phyloP scores from a whole-genome alignment of 2,113 vertebrate species.

The Platysteira castanea region DNA sequence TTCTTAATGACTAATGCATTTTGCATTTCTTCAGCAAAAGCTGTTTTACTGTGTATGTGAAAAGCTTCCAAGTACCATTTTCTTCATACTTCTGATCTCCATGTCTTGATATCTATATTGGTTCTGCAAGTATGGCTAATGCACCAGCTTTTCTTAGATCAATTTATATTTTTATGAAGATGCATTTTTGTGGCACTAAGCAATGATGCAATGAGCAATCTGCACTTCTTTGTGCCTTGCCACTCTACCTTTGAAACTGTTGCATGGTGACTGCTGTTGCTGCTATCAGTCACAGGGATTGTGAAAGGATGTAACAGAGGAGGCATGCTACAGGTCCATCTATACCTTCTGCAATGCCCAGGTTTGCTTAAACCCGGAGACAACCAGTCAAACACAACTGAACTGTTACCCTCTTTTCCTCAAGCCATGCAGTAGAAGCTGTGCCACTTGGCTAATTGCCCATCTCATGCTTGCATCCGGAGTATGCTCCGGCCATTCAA shows the following conservation, averaged over 20 bases:
- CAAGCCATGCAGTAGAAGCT: neutral
- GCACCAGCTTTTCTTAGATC: neutral
- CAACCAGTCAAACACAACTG: neutral
- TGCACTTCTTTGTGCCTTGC: neutral
- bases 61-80: neutral
- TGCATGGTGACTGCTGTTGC: neutral
- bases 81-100: neutral
- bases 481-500: neutral
- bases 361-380: neutral
- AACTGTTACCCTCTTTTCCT: neutral
- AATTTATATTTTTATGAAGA: neutral
- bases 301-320: neutral
- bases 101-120: neutral
- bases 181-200: neutral
- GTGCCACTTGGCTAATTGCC: neutral
- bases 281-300: neutral
- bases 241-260: neutral
- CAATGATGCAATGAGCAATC: neutral
- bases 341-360: neutral
- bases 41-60: neutral
- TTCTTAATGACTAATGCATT: neutral
- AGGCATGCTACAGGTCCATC: neutral
- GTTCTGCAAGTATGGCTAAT: neutral
- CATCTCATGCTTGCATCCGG: neutral
- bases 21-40: neutral